Percentiles rank a stretch among this genome's conserved stretches.
Evolutionary conservation across 2,113 vertebrate genomes (phyloP).

Genomic region (Bambusicola thoracicus): DNA sequence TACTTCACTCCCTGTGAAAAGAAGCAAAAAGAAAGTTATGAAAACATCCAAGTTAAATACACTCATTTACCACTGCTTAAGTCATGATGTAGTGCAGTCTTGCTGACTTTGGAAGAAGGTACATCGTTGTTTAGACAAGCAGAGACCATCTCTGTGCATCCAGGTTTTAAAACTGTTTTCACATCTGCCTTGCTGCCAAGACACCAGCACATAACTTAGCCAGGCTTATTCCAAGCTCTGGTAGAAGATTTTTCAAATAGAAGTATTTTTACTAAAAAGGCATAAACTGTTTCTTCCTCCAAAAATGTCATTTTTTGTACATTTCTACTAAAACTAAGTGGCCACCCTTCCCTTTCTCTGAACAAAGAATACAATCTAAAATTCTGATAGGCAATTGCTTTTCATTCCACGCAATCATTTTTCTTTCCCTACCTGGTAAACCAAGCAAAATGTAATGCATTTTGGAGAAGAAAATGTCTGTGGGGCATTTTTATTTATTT

Average conservation of each 20-base stretch:
- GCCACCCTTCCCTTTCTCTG: neutral
- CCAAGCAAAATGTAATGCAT: neutral
- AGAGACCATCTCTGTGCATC: neutral
- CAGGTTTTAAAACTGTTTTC: conserved; percentile 10
- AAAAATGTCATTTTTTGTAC: neutral
- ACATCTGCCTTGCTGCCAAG: conserved; percentile 43
- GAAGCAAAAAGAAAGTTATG: conserved; percentile 37
- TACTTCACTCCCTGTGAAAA: conserved; percentile 92
- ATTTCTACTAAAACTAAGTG: neutral
- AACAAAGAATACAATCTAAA: neutral
- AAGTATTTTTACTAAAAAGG: neutral
- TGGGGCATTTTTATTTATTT: neutral
- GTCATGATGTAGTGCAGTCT: neutral
- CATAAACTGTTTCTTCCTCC: neutral
- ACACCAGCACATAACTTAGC: neutral
- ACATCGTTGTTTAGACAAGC: neutral
- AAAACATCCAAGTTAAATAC: conserved; percentile 1
- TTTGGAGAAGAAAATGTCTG: neutral
- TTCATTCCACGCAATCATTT: neutral
- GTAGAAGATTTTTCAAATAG: neutral
- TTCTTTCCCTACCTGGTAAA: neutral
- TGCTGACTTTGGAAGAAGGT: neutral
- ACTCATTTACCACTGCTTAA: neutral
- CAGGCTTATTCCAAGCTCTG: neutral
- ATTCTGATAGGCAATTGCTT: neutral